phyloP scores from a whole-genome alignment of 2,888 invertebrate species.

The Prosopocoilus inquinatus region DNA sequence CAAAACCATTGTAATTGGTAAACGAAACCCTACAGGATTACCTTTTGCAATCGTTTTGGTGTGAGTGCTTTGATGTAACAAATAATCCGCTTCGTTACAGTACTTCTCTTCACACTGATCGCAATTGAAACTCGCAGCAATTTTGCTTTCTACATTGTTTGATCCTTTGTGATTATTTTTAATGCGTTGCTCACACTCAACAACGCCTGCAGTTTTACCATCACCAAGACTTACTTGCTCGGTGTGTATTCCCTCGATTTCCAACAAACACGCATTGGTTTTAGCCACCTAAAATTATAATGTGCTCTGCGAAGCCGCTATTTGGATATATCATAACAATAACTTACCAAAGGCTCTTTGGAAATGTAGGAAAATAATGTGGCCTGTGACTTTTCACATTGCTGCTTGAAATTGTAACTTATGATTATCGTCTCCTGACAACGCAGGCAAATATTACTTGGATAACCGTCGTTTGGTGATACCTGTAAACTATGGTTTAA shows the following conservation, averaged over 20 bases:
- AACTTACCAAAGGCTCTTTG: not conserved
- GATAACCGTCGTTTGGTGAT: constrained; percentile 28
- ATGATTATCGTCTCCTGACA: constrained; percentile 32
- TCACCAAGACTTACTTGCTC: too few relatives aligned
- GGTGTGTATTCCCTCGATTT: too few relatives aligned
- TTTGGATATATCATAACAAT: too few relatives aligned
- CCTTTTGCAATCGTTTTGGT: not conserved
- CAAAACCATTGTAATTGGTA: not conserved
- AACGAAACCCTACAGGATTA: not conserved
- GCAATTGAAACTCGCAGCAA: constrained; percentile 8
- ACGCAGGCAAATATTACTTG: constrained; percentile 32
- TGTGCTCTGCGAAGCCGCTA: too few relatives aligned
- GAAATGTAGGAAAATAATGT: constrained; percentile 4
- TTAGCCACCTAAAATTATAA: too few relatives aligned
- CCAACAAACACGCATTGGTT: too few relatives aligned
- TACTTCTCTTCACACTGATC: constrained; percentile 17
- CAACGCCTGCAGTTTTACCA: too few relatives aligned
- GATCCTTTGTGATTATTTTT: not conserved
- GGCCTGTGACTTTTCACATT: constrained; percentile 32
- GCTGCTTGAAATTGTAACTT: constrained; percentile 34
- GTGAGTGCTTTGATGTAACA: constrained; percentile 13
- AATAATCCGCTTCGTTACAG: constrained; percentile 14
- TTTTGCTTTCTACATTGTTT: not conserved
- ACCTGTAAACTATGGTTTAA: constrained; percentile 21
- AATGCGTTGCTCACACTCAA: too few relatives aligned